Evolutionary conservation across 2,888 invertebrate genomes (phyloP), one percentile per base, ranked within the genome.

Genomic region (Parnassius mnemosyne): DNA sequence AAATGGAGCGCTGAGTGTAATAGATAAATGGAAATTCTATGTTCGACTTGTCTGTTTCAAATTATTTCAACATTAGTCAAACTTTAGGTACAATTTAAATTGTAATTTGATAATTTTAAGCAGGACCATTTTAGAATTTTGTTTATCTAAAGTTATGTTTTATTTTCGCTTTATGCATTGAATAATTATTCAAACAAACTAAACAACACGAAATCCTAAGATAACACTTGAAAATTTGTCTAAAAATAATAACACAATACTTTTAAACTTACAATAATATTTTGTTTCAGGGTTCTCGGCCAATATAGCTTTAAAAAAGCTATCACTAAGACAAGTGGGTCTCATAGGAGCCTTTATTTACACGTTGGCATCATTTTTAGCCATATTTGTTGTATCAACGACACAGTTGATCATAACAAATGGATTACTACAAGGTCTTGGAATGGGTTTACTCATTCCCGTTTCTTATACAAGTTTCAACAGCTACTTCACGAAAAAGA

Each of bases 401-500:
- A 85, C 92, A 59, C 94, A 95, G 70, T 81, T 96, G 71, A 90
- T 94, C 52, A 73, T 95, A 62, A 92, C 94, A 25, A 95, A 93
- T 82, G 94, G 95, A 61, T 79, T 95, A 65, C 79, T 95, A 9
- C 94, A 93, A 84, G 94, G 94, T 71, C 72, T 91, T 34, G 95
- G 95, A 60, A 93, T 95, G 78, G 96, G 96, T 0, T 78, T 96
- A 3, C 93, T 96, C 71, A 91, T 95, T 70, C 95, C 95, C n/a
- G 92, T 95, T 49, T 92, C 94, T 0, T 95, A 94, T 71, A 94
- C 95, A 0, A 94, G 94, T 63, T 95, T 96, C 71, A 96, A 96
- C 73, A 93, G 94, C 65, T 96, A 95, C 72, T 96, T 96, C 70
- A 93, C 94, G 16, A 93, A 94, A 81, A 94, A 93, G 77, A 91